Conservation (phyloP, 2,888 invertebrate genomes). For the Epinotia brunnichana region DNA sequence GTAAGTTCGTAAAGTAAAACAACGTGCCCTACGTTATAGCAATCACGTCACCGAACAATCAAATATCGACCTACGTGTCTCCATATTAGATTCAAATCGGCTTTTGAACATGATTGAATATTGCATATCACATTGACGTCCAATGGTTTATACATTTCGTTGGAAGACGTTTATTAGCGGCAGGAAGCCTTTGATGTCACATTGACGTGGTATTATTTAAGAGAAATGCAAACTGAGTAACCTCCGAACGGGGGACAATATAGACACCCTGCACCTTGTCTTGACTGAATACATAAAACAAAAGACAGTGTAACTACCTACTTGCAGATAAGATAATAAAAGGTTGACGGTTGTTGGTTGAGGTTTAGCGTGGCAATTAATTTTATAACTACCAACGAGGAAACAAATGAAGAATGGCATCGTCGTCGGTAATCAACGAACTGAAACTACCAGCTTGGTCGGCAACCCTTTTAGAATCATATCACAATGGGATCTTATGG, state of each 20-base stretch:
- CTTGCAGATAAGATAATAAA: slow-evolving; percentile 1
- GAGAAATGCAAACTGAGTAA: no score
- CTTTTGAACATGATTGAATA: background rate
- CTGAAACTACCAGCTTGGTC: background rate
- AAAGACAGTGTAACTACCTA: background rate
- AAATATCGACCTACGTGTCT: background rate
- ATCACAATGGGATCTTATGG: slow-evolving; percentile 16
- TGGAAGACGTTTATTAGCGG: background rate
- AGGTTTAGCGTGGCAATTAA: slow-evolving; percentile 9
- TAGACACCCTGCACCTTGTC: no score
- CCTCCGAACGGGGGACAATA: no score
- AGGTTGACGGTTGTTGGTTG: no score
- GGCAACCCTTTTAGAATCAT: slow-evolving; percentile 7
- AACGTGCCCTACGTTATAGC: background rate
- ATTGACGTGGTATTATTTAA: no score
- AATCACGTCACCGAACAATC: background rate
- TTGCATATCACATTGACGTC: background rate
- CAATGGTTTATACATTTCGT: background rate
- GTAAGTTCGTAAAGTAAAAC: no score
- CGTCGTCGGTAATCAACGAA: background rate
- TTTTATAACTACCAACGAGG: background rate
- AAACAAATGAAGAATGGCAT: slow-evolving; percentile 5
- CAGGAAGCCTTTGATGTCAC: no score
- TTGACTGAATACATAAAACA: background rate
- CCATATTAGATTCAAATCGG: background rate